Evolutionary conservation across 2,888 invertebrate genomes (phyloP).

Genomic region (Tigriopus californicus): DNA sequence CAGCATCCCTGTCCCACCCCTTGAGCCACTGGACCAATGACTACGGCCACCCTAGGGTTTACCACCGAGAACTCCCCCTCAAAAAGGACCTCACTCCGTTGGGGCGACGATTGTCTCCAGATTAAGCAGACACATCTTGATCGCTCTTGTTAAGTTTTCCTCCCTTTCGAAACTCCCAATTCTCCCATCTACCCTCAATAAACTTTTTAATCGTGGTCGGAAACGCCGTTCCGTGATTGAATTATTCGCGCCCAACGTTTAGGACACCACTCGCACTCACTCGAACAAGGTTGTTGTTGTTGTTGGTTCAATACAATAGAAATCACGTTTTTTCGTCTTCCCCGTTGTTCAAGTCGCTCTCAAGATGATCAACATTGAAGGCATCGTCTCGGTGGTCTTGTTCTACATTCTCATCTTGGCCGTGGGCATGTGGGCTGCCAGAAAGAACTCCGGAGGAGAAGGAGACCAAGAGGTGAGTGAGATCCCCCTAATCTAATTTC

Average conservation of each 20-base stretch:
- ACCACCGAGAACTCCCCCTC: constrained; percentile 90
- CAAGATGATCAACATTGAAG: constrained; percentile 75
- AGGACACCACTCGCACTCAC: background rate
- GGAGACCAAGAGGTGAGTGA: constrained; percentile 11
- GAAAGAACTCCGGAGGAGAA: background rate
- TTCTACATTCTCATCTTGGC: constrained; percentile 88
- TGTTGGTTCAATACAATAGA: background rate
- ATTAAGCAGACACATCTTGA: constrained; percentile 20
- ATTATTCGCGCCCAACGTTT: background rate
- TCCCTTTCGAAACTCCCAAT: background rate
- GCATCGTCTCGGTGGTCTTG: constrained; percentile 78
- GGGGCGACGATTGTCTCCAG: constrained; percentile 71
- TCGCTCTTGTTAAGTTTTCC: background rate
- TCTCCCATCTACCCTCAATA: background rate
- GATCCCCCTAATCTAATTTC: too few species aligned
- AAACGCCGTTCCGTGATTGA: background rate
- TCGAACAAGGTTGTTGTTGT: background rate
- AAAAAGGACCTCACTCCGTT: constrained; percentile 86
- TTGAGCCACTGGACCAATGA: constrained; percentile 26
- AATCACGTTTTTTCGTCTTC: background rate
- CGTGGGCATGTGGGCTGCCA: constrained; percentile 92
- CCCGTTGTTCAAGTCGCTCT: background rate
- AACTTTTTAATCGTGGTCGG: background rate
- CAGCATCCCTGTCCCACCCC: background rate
- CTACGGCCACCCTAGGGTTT: constrained; percentile 89